phyloP scores from a whole-genome alignment of 2,113 vertebrate species.

The Toxotes jaculatrix region DNA sequence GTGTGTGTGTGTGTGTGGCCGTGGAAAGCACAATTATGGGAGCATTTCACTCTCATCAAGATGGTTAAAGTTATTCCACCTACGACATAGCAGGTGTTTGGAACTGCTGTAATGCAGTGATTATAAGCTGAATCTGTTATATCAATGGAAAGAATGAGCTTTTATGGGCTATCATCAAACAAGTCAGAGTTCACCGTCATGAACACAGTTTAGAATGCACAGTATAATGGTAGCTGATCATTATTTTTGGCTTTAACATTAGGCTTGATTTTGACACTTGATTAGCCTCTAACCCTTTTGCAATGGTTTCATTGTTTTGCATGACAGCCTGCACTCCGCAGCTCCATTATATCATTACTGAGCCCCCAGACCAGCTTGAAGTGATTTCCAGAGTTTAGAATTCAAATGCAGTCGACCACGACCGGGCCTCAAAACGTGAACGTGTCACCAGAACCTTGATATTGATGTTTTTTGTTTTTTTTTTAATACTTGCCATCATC shows the following conservation, averaged over 20 bases:
- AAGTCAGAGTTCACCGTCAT: not conserved
- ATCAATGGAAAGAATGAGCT: not conserved
- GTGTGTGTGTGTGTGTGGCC: not conserved
- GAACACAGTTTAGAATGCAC: not conserved
- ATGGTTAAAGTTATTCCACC: slow-evolving; percentile 9
- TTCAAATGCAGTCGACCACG: slow-evolving; percentile 60
- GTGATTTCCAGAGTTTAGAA: slow-evolving; percentile 68
- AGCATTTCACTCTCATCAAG: slow-evolving; percentile 6
- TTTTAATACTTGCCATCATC: slow-evolving; percentile 14
- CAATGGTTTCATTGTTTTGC: slow-evolving; percentile 45
- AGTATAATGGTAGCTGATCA: not conserved
- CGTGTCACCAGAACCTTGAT: slow-evolving; percentile 23
- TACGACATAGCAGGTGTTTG: slow-evolving; percentile 21
- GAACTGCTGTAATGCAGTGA: not conserved
- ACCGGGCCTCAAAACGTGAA: slow-evolving; percentile 48
- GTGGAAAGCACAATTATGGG: not conserved
- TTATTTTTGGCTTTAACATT: not conserved
- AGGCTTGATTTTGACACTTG: not conserved
- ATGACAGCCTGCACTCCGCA: slow-evolving; percentile 28
- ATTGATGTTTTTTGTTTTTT: slow-evolving; percentile 36
- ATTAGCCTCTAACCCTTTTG: not conserved
- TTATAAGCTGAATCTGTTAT: not conserved
- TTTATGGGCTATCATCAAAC: slow-evolving; percentile 2
- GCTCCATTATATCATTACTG: slow-evolving; percentile 44
- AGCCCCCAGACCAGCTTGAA: slow-evolving; percentile 63